Evolutionary conservation across 2,113 vertebrate species (phyloP).

Genomic region (Furnarius figulus): DNA sequence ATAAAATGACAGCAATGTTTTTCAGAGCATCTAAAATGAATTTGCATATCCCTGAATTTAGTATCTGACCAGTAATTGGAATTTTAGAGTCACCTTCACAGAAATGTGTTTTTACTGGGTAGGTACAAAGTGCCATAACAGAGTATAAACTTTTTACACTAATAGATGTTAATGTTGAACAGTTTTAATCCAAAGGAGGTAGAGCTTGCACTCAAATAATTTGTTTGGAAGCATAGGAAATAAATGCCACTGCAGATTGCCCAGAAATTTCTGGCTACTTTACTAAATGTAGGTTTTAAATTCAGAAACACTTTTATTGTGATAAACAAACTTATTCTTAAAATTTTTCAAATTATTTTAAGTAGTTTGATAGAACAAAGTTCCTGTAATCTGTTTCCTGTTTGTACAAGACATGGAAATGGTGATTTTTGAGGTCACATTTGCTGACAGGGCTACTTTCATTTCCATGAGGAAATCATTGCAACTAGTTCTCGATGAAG

Average conservation of each 20-base stretch:
- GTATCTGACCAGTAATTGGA: neutral
- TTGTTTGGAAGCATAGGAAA: neutral
- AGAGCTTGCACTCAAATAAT: neutral
- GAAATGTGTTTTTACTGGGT: neutral
- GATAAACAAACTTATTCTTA: neutral
- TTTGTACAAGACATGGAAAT: conserved; percentile 62
- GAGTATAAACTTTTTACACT: neutral
- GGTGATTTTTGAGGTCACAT: conserved; percentile 35
- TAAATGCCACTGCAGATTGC: neutral
- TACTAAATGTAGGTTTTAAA: neutral
- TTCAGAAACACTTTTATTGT: neutral
- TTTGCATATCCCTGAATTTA: neutral
- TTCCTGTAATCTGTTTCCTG: conserved; percentile 72
- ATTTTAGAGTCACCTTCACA: neutral
- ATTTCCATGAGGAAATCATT: conserved; percentile 49
- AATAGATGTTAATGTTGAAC: neutral
- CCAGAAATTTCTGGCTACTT: neutral
- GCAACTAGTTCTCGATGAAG: neutral
- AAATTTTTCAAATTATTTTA: neutral
- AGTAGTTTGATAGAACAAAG: conserved; percentile 5
- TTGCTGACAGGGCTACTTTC: conserved; percentile 63
- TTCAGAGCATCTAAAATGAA: neutral
- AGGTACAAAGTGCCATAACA: neutral
- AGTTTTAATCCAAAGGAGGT: neutral
- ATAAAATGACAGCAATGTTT: neutral